Evolutionary conservation across 2,113 vertebrate genomes (phyloP), one percentile per base, ranked within the genome.

Genomic region (Desmodus rotundus): DNA sequence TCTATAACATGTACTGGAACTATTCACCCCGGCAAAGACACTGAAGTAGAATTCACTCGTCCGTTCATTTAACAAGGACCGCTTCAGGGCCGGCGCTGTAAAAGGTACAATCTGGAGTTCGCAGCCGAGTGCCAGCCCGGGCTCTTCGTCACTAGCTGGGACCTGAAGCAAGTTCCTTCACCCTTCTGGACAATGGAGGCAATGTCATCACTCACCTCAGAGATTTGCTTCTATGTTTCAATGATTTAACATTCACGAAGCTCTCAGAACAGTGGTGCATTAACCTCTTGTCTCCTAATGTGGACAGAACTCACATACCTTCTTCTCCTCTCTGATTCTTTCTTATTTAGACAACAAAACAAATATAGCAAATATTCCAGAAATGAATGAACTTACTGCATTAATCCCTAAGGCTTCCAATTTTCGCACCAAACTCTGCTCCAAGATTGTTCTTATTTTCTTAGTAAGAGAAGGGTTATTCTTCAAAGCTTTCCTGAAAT

Each of bases 381-480:
- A 85, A 84, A 36, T 31, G 43, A 73, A 87, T 70, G 80, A 91
- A 97, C 99, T 96, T 98, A 99, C 99, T 70, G 98, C 87, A 92
- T 98, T 98, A 96, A 99, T 98, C 89, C 99, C 99, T 33, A 99
- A 97, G 78, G 92, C 98, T 97, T 99, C 98, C 95, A 99, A 97
- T 96, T 98, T 99, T 41, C 98, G 98, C 5, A 97, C 72, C 45
- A 99, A 93, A 26, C 97, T 97, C 97, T 99, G 98, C 93, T 99
- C 99, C 88, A 99, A 96, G 47, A 98, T 97, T 1, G 94, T 97
- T 77, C 98, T 98, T 56, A 99, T 98, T 82, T 99, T 99, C 93
- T 96, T 99, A 80, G 98, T 99, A 95, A 99, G 97, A 95, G 97
- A 98, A 33, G 98, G 98, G 96, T 98, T 98, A 85, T 78, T 98